Conservation (phyloP, 2,888 invertebrate genomes). For the Nomada fabriciana region DNA sequence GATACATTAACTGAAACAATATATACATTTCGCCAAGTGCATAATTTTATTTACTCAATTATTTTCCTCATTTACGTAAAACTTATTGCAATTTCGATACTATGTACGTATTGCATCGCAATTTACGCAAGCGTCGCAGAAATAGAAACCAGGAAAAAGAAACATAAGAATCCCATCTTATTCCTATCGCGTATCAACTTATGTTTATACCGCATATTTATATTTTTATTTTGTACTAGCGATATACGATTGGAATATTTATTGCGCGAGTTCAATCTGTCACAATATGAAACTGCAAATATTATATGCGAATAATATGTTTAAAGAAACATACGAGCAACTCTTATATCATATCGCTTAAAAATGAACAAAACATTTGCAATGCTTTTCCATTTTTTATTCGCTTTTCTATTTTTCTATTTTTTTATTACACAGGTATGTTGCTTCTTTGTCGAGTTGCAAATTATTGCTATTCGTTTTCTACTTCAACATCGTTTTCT, state of each 20-base stretch:
- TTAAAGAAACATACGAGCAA: no score
- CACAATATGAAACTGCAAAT: no score
- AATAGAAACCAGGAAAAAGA: neutral
- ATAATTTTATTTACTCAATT: neutral
- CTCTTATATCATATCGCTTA: no score
- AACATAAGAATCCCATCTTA: neutral
- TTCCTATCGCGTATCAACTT: neutral
- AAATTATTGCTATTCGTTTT: neutral
- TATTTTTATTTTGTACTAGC: neutral
- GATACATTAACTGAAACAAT: no score
- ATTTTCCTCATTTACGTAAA: slow-evolving; percentile 28
- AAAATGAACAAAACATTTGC: no score
- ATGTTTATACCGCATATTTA: neutral
- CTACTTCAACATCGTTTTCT: neutral
- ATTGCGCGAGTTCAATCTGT: neutral
- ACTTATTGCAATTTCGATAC: neutral
- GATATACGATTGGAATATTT: neutral
- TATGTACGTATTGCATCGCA: no score
- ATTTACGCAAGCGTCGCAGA: neutral
- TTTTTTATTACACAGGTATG: neutral
- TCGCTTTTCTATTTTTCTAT: no score
- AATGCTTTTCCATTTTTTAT: no score
- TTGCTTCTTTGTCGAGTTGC: neutral
- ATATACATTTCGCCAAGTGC: no score
- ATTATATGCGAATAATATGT: no score